These are phyloP conservation scores for Glossosoma conforme DNA, from an alignment of 1,140 invertebrate genomes.

Conservation along the genomic window DNA sequence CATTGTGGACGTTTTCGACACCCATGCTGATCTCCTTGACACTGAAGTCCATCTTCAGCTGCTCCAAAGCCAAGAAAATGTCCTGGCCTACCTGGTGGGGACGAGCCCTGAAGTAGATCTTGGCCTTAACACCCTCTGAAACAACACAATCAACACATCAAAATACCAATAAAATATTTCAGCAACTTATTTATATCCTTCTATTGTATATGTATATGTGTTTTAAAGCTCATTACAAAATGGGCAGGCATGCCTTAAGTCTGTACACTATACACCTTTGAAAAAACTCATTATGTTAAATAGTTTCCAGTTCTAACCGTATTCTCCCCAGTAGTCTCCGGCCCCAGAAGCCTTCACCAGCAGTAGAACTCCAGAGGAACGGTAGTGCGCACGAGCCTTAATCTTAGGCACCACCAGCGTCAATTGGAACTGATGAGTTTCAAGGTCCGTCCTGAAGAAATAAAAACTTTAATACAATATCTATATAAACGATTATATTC, in stretches of 20 bases:
- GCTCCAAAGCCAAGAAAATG: slow-evolving; percentile 62
- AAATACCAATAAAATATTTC: no score
- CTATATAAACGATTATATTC: no score
- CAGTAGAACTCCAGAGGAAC: slow-evolving; percentile 71
- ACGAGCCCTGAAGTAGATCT: slow-evolving; percentile 70
- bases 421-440: slow-evolving; percentile 72
- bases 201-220: no score
- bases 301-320: slow-evolving; percentile 52
- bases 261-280: no score
- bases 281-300: background rate
- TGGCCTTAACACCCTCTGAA: slow-evolving; percentile 74
- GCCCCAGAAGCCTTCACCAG: slow-evolving; percentile 73
- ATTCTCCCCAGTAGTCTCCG: slow-evolving; percentile 83
- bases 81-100: slow-evolving; percentile 56
- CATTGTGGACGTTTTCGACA: slow-evolving; percentile 73
- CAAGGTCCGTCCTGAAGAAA: slow-evolving; percentile 59
- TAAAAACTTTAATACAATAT: background rate
- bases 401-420: slow-evolving; percentile 73
- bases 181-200: no score
- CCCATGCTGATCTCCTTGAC: slow-evolving; percentile 76
- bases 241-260: no score
- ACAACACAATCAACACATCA: no score
- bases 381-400: slow-evolving; percentile 66
- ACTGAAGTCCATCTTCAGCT: slow-evolving; percentile 76
- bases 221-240: no score